Evolutionary conservation across 2,797 vertebrate genomes (phyloP), one percentile per base, ranked within the genome.

Genomic region (Diplodus puntazzo): DNA sequence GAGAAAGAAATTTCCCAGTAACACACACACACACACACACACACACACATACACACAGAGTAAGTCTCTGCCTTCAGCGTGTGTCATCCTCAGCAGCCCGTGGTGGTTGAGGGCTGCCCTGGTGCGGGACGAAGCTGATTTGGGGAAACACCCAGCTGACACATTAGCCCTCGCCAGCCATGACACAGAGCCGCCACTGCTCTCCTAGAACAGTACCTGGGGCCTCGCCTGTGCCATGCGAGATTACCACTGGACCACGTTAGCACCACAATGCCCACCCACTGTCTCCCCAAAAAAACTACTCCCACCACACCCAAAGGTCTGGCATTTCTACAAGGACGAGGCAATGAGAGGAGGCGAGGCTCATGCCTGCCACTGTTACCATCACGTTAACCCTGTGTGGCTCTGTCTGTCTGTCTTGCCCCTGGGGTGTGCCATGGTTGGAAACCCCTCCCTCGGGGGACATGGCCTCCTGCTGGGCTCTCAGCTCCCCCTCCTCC

Each of bases 191-290:
- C 92, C 73, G 75, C 87, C 90, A 69, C 75, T 65, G 88, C 88
- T 76, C 67, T 83, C 77, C 86, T 20, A 79, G 86, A 91, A 90
- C 49, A 80, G 82, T 88, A 88, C 95, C 94, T 92, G 93, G 85
- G 95, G 94, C 94, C 84, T 81, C 82, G 88, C 83, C 87, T 42
- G 14, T 93, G 95, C 92, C 90, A 78, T 85, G 58, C 77, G 83
- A 92, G 90, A 93, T 95, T 93, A 93, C 84, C 76, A 76, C 82
- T 62, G 82, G 83, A 89, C 87, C 91, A 89, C 79, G 82, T 92
- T 93, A 82, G 39, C 82, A 70, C 89, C 64, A 21, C 89, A 70
- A 60, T 54, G 58, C 83, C 81, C 85, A 94, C 94, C 94, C 86
- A 84, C 73, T 63, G 61, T 67, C 79, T 76, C 54, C 70, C 68